Conservation (phyloP, 2,797 vertebrate species). For the Notoglanidium macrostoma region DNA sequence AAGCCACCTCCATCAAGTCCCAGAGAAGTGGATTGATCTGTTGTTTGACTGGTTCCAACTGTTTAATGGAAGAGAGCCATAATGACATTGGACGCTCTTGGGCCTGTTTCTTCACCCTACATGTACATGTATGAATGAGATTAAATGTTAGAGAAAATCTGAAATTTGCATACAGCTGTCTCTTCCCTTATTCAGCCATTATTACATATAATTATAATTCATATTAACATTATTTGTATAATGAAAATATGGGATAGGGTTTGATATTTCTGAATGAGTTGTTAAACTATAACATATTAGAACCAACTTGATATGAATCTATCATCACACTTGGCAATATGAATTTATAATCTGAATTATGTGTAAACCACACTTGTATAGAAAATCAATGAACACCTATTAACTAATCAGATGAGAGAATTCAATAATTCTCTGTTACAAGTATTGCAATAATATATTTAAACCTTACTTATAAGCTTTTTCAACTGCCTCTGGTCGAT, state of each 20-base stretch:
- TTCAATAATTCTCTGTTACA: not conserved
- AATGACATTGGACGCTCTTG: slow-evolving; percentile 89
- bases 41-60: slow-evolving; percentile 83
- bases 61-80: slow-evolving; percentile 87
- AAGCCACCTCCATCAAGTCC: slow-evolving; percentile 88
- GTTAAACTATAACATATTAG: not conserved
- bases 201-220: not conserved
- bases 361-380: not conserved
- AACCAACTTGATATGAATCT: not conserved
- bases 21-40: slow-evolving; percentile 83
- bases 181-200: not conserved
- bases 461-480: slow-evolving; percentile 82
- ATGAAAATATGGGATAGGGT: not conserved
- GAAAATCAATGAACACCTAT: not conserved
- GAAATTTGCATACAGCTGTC: not conserved
- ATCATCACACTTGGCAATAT: not conserved
- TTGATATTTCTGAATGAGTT: not conserved
- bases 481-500: slow-evolving; percentile 82
- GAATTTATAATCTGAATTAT: not conserved
- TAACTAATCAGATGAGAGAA: not conserved
- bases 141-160: slow-evolving; percentile 4
- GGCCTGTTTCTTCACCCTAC: slow-evolving; percentile 86
- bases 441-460: not conserved
- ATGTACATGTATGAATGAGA: not conserved
- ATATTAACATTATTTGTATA: no score